Base-by-base conservation (phyloP, 2,888 invertebrate species). In the Dryocosmus kuriphilus region DNA sequence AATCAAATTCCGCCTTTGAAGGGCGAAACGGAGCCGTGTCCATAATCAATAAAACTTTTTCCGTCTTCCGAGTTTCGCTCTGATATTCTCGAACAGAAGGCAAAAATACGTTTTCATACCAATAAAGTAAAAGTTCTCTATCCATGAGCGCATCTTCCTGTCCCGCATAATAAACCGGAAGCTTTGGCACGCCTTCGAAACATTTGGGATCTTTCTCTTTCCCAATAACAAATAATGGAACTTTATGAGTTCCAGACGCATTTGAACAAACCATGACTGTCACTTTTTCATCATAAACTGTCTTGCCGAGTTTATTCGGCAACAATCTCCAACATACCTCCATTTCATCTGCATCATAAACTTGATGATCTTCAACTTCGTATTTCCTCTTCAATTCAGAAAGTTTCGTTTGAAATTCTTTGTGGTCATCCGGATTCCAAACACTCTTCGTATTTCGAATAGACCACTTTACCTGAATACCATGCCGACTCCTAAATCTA, bases 291-390 rank as follows among this genome's bases (percentile, higher is more conserved):
- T 51, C 51, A 51, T 51, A 51, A 51, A 51, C 51, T 51, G n/a
- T 51, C n/a, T 8, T n/a, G n/a, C 51, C 51, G 8, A 51, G 51
- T 51, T n/a, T n/a, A n/a, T 51, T 51, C n/a, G 51, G 51, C n/a
- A 51, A 51, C n/a, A n/a, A 2, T 5, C 51, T 51, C 51, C 51
- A 51, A 51, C n/a, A 51, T n/a, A 51, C 9, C n/a, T 51, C 51
- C 2, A 51, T 51, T 51, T 51, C 51, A 51, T n/a, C 9, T 0
- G 51, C 51, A n/a, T 51, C 9, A 51, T 51, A 51, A n/a, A 51
- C 51, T 51, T 51, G 51, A 51, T 51, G n/a, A 51, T 51, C n/a
- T 51, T n/a, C 51, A n/a, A 51, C 51, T n/a, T n/a, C 51, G n/a
- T 19, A 5, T n/a, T 51, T 8, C 8, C n/a, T 51, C n/a, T 51